Evolutionary conservation across 1,140 invertebrate species (phyloP).

Genomic region (Cherax destructor): DNA sequence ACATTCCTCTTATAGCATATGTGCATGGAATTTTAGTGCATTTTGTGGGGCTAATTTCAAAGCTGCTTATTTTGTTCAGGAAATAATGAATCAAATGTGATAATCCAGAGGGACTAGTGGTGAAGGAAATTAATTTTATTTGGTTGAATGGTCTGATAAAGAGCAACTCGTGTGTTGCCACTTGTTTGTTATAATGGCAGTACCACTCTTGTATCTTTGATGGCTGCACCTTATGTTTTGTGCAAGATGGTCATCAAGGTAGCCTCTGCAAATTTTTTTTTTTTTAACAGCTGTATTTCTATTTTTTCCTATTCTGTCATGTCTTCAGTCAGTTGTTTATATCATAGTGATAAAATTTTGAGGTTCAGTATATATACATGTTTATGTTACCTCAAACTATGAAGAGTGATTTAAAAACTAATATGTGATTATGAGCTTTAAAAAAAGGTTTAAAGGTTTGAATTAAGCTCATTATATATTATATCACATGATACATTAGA

Average conservation of each 20-base stretch:
- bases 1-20: constrained; percentile 18
- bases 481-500: constrained; percentile 22
- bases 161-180: neutral
- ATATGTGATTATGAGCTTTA: neutral
- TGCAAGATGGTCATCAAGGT: neutral
- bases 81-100: neutral
- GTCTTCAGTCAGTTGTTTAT: neutral
- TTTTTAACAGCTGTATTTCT: neutral
- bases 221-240: neutral
- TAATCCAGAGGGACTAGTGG: neutral
- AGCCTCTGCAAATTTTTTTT: neutral
- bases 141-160: neutral
- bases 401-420: neutral
- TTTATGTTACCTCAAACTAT: neutral
- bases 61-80: constrained; percentile 2
- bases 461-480: neutral
- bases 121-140: constrained; percentile 9
- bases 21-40: constrained; percentile 30
- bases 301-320: neutral
- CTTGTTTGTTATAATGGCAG: neutral
- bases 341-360: constrained; percentile 5
- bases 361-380: neutral
- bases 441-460: neutral
- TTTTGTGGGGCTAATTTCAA: constrained; percentile 2
- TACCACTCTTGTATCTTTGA: neutral